Evolutionary conservation across 1,140 invertebrate species (phyloP), one percentile per base, ranked within the genome.

Genomic region (Monochamus saltuarius): DNA sequence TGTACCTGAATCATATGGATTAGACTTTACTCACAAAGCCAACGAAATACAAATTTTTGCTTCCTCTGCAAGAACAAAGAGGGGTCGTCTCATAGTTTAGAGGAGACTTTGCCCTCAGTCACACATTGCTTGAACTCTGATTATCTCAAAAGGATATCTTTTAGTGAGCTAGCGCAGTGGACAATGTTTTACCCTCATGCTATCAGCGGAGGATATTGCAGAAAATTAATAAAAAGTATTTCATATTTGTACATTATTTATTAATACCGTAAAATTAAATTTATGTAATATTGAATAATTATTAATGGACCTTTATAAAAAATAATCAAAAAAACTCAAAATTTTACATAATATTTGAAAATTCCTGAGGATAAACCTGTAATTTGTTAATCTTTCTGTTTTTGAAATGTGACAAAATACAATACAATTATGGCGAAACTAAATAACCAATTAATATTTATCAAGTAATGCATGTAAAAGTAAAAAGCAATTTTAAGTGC

Each of bases 1-100:
- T 95, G 83, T 97, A 98, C 98, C 97, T 99, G 74, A 62, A 60
- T 64, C 35, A 65, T 14, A 35, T 35, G 13, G 73, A 75, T 69
- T 50, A 64, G 66, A 73, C 66, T 69, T 74, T 67, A 74, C 73
- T 72, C 69, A 70, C 58, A 62, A 10, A 19, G 6, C 10, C 8
- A 35, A 36, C 0, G 8, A 8, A 16, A 29, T 52, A 42, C 29
- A 43, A 34, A 40, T 17, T 46, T 13, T 34, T 52, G 7, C 11
- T 52, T 34, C 43, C 37, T 55, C 60, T 73, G 77, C 77, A 80
- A 80, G 67, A 77, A 81, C 71, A 80, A 80, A 74, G 73, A 78
- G 69, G 75, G 74, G 70, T 66, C 72, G 72, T 73, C 82, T 84
- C 82, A 79, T 84, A 80, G 73, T 78, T 79, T 84, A 88, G 85